phyloP scores from a whole-genome alignment of 2,888 invertebrate genomes.

The Tetranychus truncatus region DNA sequence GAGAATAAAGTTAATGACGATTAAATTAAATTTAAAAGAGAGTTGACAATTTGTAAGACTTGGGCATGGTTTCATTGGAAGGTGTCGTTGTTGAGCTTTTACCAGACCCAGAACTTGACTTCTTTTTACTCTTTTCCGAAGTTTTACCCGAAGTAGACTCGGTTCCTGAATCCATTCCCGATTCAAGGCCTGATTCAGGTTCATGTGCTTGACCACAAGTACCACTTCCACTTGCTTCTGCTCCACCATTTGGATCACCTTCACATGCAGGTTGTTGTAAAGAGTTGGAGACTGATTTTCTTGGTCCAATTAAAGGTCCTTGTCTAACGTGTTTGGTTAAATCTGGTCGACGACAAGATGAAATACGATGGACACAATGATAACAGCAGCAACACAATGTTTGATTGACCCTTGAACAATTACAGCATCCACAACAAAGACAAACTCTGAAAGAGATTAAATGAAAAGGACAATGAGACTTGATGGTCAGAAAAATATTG shows the following conservation, averaged over 20 bases:
- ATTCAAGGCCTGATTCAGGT: background rate
- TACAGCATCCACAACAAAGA: slow-evolving; percentile 13
- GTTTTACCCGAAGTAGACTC: background rate
- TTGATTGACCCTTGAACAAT: slow-evolving; percentile 11
- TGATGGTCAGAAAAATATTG: background rate
- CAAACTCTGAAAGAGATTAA: background rate
- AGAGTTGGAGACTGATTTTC: background rate
- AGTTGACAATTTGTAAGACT: background rate
- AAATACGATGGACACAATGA: slow-evolving; percentile 13
- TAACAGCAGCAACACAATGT: slow-evolving; percentile 12
- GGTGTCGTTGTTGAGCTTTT: slow-evolving; percentile 1
- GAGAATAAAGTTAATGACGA: too few species aligned
- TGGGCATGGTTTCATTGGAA: background rate
- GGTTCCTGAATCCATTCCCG: slow-evolving; percentile 8
- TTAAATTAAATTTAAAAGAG: background rate
- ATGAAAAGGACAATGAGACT: background rate
- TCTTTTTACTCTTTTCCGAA: background rate
- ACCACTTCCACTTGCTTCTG: background rate
- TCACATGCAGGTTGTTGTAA: background rate
- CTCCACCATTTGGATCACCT: background rate
- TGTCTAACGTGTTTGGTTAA: background rate
- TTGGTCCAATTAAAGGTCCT: background rate
- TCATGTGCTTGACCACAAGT: background rate
- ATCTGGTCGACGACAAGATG: slow-evolving; percentile 11
- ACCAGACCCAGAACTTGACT: background rate